Evolutionary conservation across 2,797 vertebrate species (phyloP).

Genomic region (Ambastaia sidthimunki): DNA sequence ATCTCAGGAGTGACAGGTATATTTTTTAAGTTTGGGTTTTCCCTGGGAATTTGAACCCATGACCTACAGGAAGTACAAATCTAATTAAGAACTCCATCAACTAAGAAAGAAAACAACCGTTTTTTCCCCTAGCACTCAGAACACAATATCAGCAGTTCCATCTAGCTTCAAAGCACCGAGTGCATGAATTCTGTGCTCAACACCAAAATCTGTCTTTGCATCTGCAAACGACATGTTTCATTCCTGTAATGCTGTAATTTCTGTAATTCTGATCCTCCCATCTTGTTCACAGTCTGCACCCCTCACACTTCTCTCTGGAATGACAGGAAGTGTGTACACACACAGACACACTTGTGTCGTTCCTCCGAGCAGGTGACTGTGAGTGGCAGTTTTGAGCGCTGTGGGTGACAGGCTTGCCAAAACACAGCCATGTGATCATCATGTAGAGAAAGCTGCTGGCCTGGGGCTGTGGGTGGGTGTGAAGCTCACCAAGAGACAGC

Average conservation of each 20-base stretch:
- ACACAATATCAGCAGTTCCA: neutral
- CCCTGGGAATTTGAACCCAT: neutral
- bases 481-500: constrained; percentile 13
- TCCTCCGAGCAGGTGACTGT: constrained; percentile 36
- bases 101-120: neutral
- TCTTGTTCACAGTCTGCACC: constrained; percentile 53
- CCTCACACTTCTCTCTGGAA: constrained; percentile 43
- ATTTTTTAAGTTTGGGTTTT: neutral
- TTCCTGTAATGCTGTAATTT: constrained; percentile 44
- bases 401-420: constrained; percentile 57
- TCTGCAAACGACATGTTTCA: constrained; percentile 48
- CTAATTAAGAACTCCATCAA: neutral
- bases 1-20: no score
- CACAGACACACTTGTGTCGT: constrained; percentile 29
- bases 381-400: constrained; percentile 56
- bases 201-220: constrained; percentile 1
- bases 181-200: constrained; percentile 1
- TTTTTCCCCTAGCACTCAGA: neutral
- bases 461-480: constrained; percentile 19
- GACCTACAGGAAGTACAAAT: neutral
- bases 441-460: constrained; percentile 8
- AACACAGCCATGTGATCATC: constrained; percentile 50
- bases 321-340: constrained; percentile 46
- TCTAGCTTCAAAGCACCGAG: neutral
- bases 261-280: constrained; percentile 41